These are phyloP conservation scores for Lasiurus borealis DNA, from an alignment of 2,113 vertebrate genomes.

Conservation along the genomic window DNA sequence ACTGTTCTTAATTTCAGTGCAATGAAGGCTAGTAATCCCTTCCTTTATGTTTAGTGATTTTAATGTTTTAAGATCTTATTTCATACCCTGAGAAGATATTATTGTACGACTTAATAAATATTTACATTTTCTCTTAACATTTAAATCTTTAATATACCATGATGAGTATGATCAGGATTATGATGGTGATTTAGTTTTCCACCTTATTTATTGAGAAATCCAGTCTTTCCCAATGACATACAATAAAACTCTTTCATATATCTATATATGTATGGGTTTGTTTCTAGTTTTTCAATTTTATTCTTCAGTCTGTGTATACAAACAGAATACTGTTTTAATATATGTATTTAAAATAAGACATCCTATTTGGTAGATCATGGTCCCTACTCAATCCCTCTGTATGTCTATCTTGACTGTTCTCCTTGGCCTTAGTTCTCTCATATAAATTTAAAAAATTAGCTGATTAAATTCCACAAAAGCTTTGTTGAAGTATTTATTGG, in stretches of 20 bases:
- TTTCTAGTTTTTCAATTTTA: neutral
- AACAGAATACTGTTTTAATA: neutral
- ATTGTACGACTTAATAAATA: neutral
- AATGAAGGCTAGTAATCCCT: neutral
- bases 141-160: neutral
- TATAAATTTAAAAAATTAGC: neutral
- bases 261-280: neutral
- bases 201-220: neutral
- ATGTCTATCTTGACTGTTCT: neutral
- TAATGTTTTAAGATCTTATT: neutral
- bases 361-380: neutral
- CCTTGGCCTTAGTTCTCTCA: neutral
- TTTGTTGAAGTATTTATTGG: neutral
- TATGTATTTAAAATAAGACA: neutral
- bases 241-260: neutral
- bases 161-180: neutral
- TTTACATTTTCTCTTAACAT: neutral
- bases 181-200: constrained; percentile 5
- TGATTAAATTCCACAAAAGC: neutral
- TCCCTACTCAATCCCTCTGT: neutral
- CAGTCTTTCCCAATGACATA: neutral
- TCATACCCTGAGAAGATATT: neutral
- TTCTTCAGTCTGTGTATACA: neutral
- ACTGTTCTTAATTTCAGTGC: neutral
- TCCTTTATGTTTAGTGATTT: neutral